Evolutionary conservation across 1,140 invertebrate species (phyloP).

Genomic region (Eumeta japonica): DNA sequence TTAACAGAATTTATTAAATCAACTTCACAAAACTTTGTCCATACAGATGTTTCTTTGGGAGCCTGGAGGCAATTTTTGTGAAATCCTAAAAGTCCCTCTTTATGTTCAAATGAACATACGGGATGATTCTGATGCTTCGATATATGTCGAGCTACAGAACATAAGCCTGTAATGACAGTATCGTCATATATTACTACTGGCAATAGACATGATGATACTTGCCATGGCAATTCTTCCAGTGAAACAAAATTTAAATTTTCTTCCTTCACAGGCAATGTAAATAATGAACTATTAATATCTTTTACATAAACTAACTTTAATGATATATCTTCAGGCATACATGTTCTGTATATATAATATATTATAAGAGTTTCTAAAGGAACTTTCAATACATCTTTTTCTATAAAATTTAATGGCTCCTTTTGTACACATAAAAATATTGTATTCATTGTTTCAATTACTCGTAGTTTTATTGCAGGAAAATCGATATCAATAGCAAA

Average conservation of each 20-base stretch:
- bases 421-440: too few species aligned
- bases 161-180: conserved; percentile 68
- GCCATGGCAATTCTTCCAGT: conserved; percentile 27
- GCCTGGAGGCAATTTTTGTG: conserved; percentile 74
- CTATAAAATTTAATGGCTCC: too few species aligned
- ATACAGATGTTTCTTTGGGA: conserved; percentile 81
- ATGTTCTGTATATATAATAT: conserved; percentile 45
- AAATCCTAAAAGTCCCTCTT: conserved; percentile 69
- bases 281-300: conserved; percentile 6
- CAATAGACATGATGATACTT: conserved; percentile 56
- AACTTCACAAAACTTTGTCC: conserved; percentile 92
- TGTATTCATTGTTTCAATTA: too few species aligned
- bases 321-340: conserved; percentile 22
- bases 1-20: conserved; percentile 66
- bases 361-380: conserved; percentile 45
- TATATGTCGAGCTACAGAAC: conserved; percentile 68
- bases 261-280: conserved; percentile 12
- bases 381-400: conserved; percentile 24
- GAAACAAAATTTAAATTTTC: conserved; percentile 17
- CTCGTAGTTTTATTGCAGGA: too few species aligned
- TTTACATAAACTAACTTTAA: conserved; percentile 23
- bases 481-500: too few species aligned
- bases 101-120: conserved; percentile 29
- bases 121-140: conserved; percentile 43
- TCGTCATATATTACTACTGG: conserved; percentile 61